Base-by-base conservation (phyloP, 2,113 vertebrate genomes). In the Salvelinus fontinalis region DNA sequence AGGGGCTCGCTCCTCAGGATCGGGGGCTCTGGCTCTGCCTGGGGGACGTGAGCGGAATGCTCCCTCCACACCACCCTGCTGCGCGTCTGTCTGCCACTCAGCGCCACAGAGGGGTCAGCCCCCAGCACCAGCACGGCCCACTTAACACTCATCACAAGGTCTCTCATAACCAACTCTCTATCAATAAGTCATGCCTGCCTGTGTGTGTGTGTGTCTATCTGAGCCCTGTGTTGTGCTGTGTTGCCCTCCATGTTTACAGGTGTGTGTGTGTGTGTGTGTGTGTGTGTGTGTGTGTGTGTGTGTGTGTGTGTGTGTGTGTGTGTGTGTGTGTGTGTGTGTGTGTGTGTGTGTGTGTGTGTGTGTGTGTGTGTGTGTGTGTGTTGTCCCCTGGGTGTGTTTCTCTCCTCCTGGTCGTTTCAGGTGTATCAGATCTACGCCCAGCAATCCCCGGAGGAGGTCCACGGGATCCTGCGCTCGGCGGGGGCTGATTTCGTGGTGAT, bases 371-470 rank as follows among this genome's bases (percentile, higher is more conserved):
- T 62, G 71, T 59, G 49, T 26, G 11, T 54, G 76, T 44, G 0
- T 44, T 11, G 2, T 44, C 39, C 8, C 39, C 39, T 44, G 9
- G 39, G 9, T 44, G 9, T 59, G 68, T 0, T 77, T 54, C 51
- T 18, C 51, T 18, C 51, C 51, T 0, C 54, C 20, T 22, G 57
- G 18, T 65, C 11, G n/a, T 24, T 60, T n/a, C 83, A 99, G 98
- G 95, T 99, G 51, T 99, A 99, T 87, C 97, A 99, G 91, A 92
- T 98, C 72, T 99, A 99, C 0, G 97, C 96, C 0, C 95, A 93
- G 29, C 92, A 91, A 2, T 90, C 97, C 13, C 95, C 96, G 0
- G 92, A 95, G 70, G 96, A 97, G 0, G 94, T 99, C 54, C 22
- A 97, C 24, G 18, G 79, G 0, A 93, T 97, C 73, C 90, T 99